Conservation (phyloP, 2,888 invertebrate genomes). For the Phaedon cochleariae region DNA sequence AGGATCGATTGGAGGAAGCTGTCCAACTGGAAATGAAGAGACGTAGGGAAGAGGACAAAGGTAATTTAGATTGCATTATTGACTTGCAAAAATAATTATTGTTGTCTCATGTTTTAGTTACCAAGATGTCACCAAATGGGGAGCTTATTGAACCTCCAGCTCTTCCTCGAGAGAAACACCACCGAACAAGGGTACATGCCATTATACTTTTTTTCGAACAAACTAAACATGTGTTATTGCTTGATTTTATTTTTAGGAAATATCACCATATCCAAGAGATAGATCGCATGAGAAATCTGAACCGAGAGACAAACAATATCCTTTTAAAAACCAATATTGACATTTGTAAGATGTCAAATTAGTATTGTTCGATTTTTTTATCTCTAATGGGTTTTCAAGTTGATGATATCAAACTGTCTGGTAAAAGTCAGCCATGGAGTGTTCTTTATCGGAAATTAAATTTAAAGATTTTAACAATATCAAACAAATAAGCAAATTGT, state of each 20-base stretch:
- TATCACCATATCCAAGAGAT: conserved; percentile 77
- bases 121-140: conserved; percentile 77
- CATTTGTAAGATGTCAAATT: too few species aligned
- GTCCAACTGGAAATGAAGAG: conserved; percentile 75
- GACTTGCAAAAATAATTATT: not conserved
- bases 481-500: too few species aligned
- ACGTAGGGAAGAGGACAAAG: conserved; percentile 82
- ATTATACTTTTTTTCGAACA: not conserved
- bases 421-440: too few species aligned
- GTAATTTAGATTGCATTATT: conserved; percentile 59
- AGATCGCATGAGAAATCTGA: conserved; percentile 80
- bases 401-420: too few species aligned
- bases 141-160: conserved; percentile 70
- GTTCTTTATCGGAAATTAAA: too few species aligned
- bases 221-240: too few species aligned
- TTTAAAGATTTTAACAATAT: too few species aligned
- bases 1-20: conserved; percentile 81
- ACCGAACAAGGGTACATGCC: conserved; percentile 73
- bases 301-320: conserved; percentile 85
- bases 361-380: too few species aligned
- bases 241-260: conserved; percentile 70
- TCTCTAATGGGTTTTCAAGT: too few species aligned
- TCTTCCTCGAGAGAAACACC: conserved; percentile 78
- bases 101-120: conserved; percentile 58
- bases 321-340: conserved; percentile 63